Percentiles rank a stretch among this genome's conserved stretches.
These are phyloP conservation scores for Frankliniella fusca DNA, from an alignment of 2,888 invertebrate genomes.

Conservation along the genomic window DNA sequence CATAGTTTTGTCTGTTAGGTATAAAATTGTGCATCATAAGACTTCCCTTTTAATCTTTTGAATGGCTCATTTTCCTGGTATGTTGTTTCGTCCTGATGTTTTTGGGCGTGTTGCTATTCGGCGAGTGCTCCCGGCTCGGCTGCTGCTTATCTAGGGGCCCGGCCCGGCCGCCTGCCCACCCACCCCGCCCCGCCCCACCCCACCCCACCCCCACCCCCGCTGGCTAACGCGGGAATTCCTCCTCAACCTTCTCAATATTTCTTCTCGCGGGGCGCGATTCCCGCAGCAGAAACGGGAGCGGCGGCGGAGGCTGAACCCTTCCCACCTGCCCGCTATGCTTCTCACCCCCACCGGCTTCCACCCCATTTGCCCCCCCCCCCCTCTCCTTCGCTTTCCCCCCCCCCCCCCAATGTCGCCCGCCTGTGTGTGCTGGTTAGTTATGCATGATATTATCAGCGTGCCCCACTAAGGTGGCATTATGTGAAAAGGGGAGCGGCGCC, in stretches of 20 bases:
- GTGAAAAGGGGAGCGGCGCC: constrained; percentile 18
- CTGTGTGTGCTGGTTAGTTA: constrained; percentile 24
- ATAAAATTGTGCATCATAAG: no score
- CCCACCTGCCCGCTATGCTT: neutral
- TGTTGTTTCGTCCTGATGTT: no score
- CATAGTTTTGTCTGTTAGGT: no score
- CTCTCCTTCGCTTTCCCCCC: neutral
- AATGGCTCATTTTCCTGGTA: no score
- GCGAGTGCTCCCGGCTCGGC: neutral
- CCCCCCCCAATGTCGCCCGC: neutral
- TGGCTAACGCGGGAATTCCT: no score
- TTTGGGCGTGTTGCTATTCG: no score
- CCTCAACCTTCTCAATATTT: constrained; percentile 1
- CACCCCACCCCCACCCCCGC: no score
- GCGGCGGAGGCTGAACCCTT: neutral
- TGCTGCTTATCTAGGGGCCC: neutral
- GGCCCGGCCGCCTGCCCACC: no score
- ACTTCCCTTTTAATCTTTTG: no score
- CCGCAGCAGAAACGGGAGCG: neutral
- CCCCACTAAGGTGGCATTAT: constrained; percentile 24
- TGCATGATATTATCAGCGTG: constrained; percentile 26
- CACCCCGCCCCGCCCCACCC: no score
- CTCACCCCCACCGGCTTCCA: neutral
- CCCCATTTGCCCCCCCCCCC: neutral
- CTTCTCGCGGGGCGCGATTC: neutral